These are phyloP conservation scores for Balanococcus diminutus DNA, from an alignment of 2,888 invertebrate genomes.

Conservation along the genomic window DNA sequence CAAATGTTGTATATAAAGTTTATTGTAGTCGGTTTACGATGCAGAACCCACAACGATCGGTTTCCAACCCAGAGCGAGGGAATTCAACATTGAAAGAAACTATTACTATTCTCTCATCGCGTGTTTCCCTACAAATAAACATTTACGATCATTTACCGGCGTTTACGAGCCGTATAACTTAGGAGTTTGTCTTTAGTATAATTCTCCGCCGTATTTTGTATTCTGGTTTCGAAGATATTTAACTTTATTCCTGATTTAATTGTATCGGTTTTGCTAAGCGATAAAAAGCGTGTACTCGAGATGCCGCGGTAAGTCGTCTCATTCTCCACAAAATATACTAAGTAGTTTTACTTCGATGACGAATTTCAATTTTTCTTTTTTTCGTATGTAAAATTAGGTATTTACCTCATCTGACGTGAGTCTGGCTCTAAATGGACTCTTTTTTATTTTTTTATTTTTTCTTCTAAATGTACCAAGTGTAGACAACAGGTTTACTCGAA, in stretches of 20 bases:
- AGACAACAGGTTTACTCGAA: neutral
- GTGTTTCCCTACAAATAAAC: conserved; percentile 54
- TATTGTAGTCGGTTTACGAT: conserved; percentile 54
- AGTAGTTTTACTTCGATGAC: too few relatives aligned
- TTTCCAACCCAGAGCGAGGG: conserved; percentile 48
- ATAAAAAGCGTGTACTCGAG: conserved; percentile 6
- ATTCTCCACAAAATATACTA: too few relatives aligned
- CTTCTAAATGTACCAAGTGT: too few relatives aligned
- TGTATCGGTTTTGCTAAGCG: conserved; percentile 35
- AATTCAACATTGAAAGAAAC: conserved; percentile 52
- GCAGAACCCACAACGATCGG: conserved; percentile 54
- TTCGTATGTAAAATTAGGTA: too few relatives aligned
- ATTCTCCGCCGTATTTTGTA: conserved; percentile 40
- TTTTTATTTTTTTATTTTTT: too few relatives aligned
- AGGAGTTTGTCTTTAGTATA: conserved; percentile 49
- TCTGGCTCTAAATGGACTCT: too few relatives aligned
- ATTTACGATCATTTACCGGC: conserved; percentile 55
- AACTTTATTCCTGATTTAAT: conserved; percentile 29
- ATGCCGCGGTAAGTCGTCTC: too few relatives aligned
- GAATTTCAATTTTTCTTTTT: too few relatives aligned
- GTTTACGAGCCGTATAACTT: conserved; percentile 54
- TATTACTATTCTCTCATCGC: conserved; percentile 54
- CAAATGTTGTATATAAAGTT: conserved; percentile 46
- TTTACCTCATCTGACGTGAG: too few relatives aligned
- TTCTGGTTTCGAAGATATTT: conserved; percentile 33